Evolutionary conservation across 2,888 invertebrate genomes (phyloP), one percentile per base, ranked within the genome.

Genomic region (Tetragnatha montana): DNA sequence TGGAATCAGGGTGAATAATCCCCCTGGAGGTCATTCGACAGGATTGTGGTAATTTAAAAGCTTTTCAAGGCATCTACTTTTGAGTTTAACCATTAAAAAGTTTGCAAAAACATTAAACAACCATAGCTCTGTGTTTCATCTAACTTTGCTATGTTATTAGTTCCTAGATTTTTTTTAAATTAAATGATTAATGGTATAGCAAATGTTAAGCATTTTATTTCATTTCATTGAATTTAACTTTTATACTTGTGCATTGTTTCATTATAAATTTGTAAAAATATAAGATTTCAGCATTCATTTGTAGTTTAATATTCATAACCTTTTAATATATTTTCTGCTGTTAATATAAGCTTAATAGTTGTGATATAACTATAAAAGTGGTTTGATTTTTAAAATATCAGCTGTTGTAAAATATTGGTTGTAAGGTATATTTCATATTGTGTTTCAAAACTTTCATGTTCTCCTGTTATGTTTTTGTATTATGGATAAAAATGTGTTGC

Each of bases 1-100:
- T 17, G 91, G 92, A 88, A 97, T 97, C 90, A 96, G 97, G 92
- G 97, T 98, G 6, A 95, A 96, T 93, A 97, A 97, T 95, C 98
- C 98, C 10, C 98, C 98, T 1, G 98, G 98, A 92, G 98, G 98
- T 81, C 96, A 96, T 93, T 97, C 97, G 17, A 96, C 97, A 84
- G 96, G 96, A 51, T 91, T 93, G 69, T 93, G 93, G 93, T 93
- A 90, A 82, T 81, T 75, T 51, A 78, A 76, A 70, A 51, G 60
- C 22, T 60, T 78, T 78, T 60, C 17, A 19, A 21, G 12, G 60
- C 78, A 78, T 78, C 51, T 50, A 75, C 21, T 51, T 78, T 78
- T 78, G 10, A 78, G 60, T 78, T 60, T 22, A 14, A 78, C 78
- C 51, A 60, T 60, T 78, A 51, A 8, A 22, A 78, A 78, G 21